phyloP scores from a whole-genome alignment of 1,140 invertebrate genomes.

The Drosophila sturtevanti region DNA sequence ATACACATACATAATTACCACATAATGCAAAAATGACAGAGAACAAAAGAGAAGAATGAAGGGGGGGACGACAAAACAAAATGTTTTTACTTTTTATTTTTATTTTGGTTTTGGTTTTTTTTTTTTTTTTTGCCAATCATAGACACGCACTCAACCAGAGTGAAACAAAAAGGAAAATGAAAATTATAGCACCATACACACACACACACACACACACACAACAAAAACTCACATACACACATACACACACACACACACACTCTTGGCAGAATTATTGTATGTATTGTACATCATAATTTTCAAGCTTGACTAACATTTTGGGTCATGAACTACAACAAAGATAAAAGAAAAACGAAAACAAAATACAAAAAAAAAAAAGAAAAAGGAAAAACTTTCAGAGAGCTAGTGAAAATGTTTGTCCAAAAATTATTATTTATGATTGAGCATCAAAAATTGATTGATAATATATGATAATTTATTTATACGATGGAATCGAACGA shows the following conservation, averaged over 20 bases:
- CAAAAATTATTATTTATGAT: conserved; percentile 18
- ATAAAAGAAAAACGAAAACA: not conserved
- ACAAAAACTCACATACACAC: conserved; percentile 21
- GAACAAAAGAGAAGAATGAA: conserved; percentile 11
- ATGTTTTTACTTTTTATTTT: conserved; percentile 8
- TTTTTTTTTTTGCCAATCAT: conserved; percentile 18
- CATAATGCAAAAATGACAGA: conserved; percentile 11
- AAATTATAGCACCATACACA: conserved; percentile 37
- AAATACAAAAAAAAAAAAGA: not conserved
- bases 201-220: conserved; percentile 12
- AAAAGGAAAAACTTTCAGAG: not conserved
- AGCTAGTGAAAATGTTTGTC: conserved; percentile 25
- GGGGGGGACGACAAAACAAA: conserved; percentile 23
- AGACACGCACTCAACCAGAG: conserved; percentile 39
- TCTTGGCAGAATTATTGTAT: not conserved
- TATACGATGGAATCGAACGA: not conserved
- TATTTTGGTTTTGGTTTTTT: not conserved
- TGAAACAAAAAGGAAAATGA: conserved; percentile 32
- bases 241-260: not conserved
- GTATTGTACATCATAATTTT: conserved; percentile 47
- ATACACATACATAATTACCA: conserved; percentile 29
- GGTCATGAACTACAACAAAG: conserved; percentile 47
- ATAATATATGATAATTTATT: conserved; percentile 9
- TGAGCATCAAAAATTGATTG: conserved; percentile 4
- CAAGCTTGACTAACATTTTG: conserved; percentile 62